These are phyloP conservation scores for Vicugna pacos DNA, from an alignment of 2,113 vertebrate genomes.

Conservation along the genomic window DNA sequence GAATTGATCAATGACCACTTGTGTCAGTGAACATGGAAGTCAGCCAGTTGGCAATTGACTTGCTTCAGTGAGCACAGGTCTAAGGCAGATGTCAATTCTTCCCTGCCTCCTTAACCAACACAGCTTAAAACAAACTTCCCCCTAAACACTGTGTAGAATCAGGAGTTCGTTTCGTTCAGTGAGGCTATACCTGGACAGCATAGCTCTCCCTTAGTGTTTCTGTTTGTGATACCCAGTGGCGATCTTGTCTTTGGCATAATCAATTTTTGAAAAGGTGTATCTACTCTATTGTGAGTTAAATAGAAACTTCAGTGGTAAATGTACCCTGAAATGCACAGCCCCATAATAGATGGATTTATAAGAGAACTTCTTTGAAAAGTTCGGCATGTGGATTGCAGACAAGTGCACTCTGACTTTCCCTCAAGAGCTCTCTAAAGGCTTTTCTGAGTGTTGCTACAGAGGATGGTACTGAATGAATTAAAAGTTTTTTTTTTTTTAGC, in stretches of 20 bases:
- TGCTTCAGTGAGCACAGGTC: not conserved
- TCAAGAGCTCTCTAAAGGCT: not conserved
- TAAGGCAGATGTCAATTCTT: not conserved
- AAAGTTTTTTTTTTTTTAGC: not conserved
- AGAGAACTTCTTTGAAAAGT: not conserved
- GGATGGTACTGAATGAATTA: not conserved
- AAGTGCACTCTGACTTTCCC: not conserved
- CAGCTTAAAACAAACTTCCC: not conserved
- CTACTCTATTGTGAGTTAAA: not conserved
- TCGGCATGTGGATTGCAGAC: not conserved
- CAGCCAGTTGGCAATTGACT: not conserved
- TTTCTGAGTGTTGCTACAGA: not conserved
- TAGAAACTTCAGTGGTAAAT: not conserved
- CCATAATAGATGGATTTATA: not conserved
- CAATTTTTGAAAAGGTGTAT: not conserved
- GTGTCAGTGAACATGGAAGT: not conserved
- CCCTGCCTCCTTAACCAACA: not conserved
- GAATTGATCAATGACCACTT: conserved; percentile 15
- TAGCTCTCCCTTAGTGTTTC: not conserved
- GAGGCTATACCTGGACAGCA: not conserved
- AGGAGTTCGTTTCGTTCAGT: not conserved
- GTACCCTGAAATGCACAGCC: not conserved
- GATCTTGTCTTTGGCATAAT: not conserved
- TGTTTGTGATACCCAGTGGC: not conserved
- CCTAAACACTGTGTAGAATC: not conserved